Evolutionary conservation across 2,888 invertebrate species (phyloP).

Genomic region (Nemapogon koenigi): DNA sequence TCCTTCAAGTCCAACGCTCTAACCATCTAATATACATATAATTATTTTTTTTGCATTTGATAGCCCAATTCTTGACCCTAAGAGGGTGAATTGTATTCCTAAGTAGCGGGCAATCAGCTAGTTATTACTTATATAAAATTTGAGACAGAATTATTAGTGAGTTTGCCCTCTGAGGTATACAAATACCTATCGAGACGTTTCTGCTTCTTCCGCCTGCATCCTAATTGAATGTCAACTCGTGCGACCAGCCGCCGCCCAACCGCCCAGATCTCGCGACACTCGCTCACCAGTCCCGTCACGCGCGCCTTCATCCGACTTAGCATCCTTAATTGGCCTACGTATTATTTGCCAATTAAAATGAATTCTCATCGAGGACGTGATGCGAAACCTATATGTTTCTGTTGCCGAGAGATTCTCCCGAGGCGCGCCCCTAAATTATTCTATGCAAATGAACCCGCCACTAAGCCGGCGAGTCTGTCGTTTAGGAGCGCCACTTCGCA

Average conservation of each 20-base stretch:
- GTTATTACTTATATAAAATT: too few relatives aligned
- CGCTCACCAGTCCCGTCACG: slow-evolving; percentile 47
- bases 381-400: slow-evolving; percentile 52
- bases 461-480: slow-evolving; percentile 18
- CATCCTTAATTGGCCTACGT: slow-evolving; percentile 65
- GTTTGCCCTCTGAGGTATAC: too few relatives aligned
- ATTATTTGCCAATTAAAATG: slow-evolving; percentile 67
- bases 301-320: slow-evolving; percentile 57
- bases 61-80: too few relatives aligned
- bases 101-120: too few relatives aligned
- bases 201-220: slow-evolving; percentile 53
- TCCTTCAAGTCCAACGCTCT: too few relatives aligned
- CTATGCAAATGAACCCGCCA: slow-evolving; percentile 33
- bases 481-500: slow-evolving; percentile 19
- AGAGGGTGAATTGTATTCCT: too few relatives aligned
- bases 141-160: too few relatives aligned
- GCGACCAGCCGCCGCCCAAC: slow-evolving; percentile 25
- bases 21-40: too few relatives aligned
- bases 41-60: too few relatives aligned
- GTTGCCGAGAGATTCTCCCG: slow-evolving; percentile 31
- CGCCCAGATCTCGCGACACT: slow-evolving; percentile 16
- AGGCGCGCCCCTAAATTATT: slow-evolving; percentile 29
- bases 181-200: too few relatives aligned
- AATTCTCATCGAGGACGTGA: slow-evolving; percentile 62
- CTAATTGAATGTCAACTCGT: slow-evolving; percentile 56